These are phyloP conservation scores for Pseudocheirus occidentalis DNA, from an alignment of 2,797 vertebrate species.

Conservation along the genomic window DNA sequence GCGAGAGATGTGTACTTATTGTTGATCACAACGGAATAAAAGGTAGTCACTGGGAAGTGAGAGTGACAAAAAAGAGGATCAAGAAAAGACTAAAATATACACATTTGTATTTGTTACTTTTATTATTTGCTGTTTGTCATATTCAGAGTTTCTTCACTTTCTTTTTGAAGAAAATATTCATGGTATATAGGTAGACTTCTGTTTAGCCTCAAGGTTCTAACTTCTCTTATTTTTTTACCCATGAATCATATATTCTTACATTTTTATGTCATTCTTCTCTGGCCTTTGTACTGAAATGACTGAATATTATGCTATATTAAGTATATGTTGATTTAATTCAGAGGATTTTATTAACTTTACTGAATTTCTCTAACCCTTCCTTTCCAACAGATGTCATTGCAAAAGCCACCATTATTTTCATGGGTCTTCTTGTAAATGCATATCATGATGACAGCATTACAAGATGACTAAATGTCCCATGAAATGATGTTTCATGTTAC, in stretches of 20 bases:
- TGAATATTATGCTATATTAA: neutral
- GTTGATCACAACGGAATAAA: neutral
- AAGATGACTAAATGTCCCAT: neutral
- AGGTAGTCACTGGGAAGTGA: neutral
- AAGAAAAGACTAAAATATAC: neutral
- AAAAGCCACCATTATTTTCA: neutral
- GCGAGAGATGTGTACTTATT: neutral
- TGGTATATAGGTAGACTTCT: neutral
- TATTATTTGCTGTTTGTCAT: neutral
- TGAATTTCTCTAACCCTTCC: neutral
- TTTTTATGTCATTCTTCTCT: neutral
- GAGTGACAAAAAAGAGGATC: neutral
- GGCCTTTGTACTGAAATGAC: neutral
- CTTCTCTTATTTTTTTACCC: neutral
- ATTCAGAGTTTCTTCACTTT: neutral
- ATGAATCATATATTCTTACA: neutral
- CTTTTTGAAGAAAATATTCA: neutral
- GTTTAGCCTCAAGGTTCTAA: neutral
- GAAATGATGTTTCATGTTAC: neutral
- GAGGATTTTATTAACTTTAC: neutral
- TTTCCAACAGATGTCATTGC: neutral
- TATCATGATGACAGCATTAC: neutral
- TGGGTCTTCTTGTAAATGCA: neutral
- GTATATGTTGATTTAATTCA: neutral
- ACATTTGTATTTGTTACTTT: neutral